Evolutionary conservation across 2,888 invertebrate genomes (phyloP).

Genomic region (Phaedon cochleariae): DNA sequence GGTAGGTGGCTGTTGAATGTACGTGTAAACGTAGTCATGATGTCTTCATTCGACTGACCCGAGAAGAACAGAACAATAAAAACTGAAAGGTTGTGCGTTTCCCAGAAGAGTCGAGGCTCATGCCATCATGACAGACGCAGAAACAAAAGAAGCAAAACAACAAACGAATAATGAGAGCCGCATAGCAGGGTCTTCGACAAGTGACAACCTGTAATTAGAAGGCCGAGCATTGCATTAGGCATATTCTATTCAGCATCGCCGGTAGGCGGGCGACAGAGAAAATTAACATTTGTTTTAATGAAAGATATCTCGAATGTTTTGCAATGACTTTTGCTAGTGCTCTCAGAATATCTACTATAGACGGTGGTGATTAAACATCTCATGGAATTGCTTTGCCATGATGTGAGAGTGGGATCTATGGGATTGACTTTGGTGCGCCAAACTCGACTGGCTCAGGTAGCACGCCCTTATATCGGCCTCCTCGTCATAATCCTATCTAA

Average conservation of each 20-base stretch:
- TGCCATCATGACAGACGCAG: conserved; percentile 1
- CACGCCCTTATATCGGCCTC: no score
- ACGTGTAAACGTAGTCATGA: neutral
- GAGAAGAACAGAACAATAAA: neutral
- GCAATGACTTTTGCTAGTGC: neutral
- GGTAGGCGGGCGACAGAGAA: conserved; percentile 40
- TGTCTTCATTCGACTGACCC: neutral
- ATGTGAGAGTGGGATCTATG: no score
- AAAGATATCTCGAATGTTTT: neutral
- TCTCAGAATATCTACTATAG: no score
- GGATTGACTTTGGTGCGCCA: no score
- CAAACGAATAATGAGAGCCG: conserved; percentile 46
- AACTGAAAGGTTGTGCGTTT: neutral
- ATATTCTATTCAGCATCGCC: conserved; percentile 47
- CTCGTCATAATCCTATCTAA: no score
- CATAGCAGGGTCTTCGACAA: conserved; percentile 51
- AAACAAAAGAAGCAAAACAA: neutral
- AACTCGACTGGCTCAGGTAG: no score
- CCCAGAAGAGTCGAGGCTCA: neutral
- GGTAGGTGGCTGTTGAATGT: neutral
- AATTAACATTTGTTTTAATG: conserved; percentile 15
- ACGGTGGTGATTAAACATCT: no score
- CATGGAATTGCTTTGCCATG: no score
- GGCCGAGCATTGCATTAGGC: conserved; percentile 54
- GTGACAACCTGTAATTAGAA: conserved; percentile 59